Evolutionary conservation across 2,113 vertebrate species (phyloP).

Genomic region (Neodontobutis hainanensis): DNA sequence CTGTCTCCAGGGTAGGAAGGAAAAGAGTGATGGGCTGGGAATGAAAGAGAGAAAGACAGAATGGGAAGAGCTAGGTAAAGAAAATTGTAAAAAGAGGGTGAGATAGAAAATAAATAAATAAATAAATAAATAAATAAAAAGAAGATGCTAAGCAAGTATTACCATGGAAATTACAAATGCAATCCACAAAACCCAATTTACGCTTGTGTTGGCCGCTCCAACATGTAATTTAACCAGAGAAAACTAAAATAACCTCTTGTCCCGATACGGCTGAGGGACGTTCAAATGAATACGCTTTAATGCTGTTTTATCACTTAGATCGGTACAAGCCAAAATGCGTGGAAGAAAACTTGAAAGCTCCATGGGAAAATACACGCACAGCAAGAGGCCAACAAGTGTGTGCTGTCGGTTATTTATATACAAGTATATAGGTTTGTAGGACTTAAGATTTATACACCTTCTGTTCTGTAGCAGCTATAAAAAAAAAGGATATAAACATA

Average conservation of each 20-base stretch:
- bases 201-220: conserved; percentile 29
- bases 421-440: no score
- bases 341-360: conserved; percentile 1
- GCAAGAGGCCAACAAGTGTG: neutral
- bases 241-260: conserved; percentile 33
- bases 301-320: conserved; percentile 29
- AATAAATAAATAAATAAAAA: conserved; percentile 13
- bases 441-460: no score
- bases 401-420: no score
- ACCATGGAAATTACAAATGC: conserved; percentile 54
- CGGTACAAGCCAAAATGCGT: neutral
- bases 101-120: conserved; percentile 23
- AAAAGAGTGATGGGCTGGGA: conserved; percentile 55
- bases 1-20: conserved; percentile 51
- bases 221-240: conserved; percentile 33
- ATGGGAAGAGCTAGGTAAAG: conserved; percentile 19
- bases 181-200: conserved; percentile 46
- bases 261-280: conserved; percentile 11
- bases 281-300: conserved; percentile 34
- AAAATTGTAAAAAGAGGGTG: conserved; percentile 24
- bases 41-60: conserved; percentile 43
- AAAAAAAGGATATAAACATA: no score
- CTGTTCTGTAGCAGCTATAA: no score
- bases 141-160: conserved; percentile 1
- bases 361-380: neutral